Conservation (phyloP, 2,888 invertebrate species). For the Caradrina clavipalpis region DNA sequence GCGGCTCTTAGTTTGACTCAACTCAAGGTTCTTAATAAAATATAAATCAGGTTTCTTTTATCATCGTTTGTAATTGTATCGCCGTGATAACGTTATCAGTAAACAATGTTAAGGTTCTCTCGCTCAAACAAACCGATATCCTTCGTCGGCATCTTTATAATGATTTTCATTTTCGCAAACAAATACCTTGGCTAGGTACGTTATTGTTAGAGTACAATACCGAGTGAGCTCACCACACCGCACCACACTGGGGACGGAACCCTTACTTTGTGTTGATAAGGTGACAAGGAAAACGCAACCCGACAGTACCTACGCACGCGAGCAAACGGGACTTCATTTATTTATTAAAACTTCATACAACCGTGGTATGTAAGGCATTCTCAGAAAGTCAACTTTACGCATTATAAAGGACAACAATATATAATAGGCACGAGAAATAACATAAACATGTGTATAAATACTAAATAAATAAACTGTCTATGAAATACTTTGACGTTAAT, state of each 20-base stretch:
- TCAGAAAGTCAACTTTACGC: too few relatives aligned
- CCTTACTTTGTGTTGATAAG: background rate
- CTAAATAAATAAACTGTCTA: background rate
- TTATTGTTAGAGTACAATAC: background rate
- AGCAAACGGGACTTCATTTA: background rate
- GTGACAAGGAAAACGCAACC: conserved; percentile 11
- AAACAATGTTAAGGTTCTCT: conserved; percentile 62
- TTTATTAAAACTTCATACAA: background rate
- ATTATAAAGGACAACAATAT: too few relatives aligned
- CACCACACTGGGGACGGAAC: background rate
- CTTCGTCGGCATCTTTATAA: conserved; percentile 12
- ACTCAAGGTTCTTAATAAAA: background rate
- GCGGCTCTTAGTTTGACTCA: background rate
- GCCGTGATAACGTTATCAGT: conserved; percentile 63
- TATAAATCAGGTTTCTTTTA: conserved; percentile 28
- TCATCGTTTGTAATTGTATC: conserved; percentile 40
- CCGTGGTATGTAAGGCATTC: too few relatives aligned
- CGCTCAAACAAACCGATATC: conserved; percentile 17
- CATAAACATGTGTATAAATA: too few relatives aligned
- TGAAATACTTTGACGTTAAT: background rate
- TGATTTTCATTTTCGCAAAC: background rate
- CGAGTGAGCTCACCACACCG: conserved; percentile 10
- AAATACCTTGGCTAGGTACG: background rate
- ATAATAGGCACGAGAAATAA: too few relatives aligned
- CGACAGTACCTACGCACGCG: background rate